Evolutionary conservation across 2,888 invertebrate species (phyloP), one percentile per base, ranked within the genome.

Genomic region (Dryadula phaetusa): DNA sequence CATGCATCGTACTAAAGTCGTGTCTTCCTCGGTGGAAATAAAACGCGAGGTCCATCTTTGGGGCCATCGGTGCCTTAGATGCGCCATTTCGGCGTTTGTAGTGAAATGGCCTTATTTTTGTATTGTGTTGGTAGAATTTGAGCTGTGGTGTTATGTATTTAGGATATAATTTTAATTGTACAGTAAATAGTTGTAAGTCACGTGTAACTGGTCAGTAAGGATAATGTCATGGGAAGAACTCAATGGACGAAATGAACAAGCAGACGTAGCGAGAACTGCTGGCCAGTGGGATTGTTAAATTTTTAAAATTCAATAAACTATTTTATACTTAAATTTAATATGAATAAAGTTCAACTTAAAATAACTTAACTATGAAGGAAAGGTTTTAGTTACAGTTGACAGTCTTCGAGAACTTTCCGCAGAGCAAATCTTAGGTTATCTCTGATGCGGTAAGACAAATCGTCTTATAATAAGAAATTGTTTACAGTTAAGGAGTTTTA

Each of bases 191-290:
- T 71, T 72, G 72, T 85, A 82, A 60, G 82, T 70, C 74, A 74
- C 71, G 77, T 76, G 74, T 76, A 74, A 75, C 75, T 77, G 71
- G 75, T 72, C 73, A 72, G 73, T 71, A 73, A 73, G 86, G 86
- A 89, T 92, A 92, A 92, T 92, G 92, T 92, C 92, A 92, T 92
- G 92, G 92, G 92, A 92, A 92, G 91, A 87, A 86, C 92, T 90
- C 88, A 90, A 88, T 90, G 90, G 90, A 90, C 88, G 89, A 85
- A 90, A 88, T 90, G 90, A 90, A 90, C 88, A 88, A 85, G 86
- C 90, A 90, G 92, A 88, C 92, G 89, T 87, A 87, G 86, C 86
- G 85, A 88, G 87, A 90, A 89, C 92, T 88, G 87, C 88, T 84
- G 89, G 84, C 85, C 88, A 85, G 83, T 81, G 80, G 83, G 80